Evolutionary conservation across 2,888 invertebrate species (phyloP).

Genomic region (Eumacrocentrus americanus): DNA sequence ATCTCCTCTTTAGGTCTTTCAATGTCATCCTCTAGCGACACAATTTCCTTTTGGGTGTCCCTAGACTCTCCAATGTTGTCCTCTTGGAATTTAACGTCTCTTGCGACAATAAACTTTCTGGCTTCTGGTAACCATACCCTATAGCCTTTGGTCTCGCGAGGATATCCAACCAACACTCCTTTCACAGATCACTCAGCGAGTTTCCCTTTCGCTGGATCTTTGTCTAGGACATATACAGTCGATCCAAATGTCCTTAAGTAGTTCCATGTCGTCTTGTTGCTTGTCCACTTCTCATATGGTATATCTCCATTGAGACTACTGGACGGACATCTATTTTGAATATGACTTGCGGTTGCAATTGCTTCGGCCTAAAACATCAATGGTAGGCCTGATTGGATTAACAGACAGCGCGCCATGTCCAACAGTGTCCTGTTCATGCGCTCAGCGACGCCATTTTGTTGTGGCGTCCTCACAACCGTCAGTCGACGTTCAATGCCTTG

Average conservation of each 20-base stretch:
- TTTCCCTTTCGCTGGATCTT: constrained; percentile 12
- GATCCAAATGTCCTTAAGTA: constrained; percentile 15
- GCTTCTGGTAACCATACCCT: constrained; percentile 12
- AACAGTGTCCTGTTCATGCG: constrained; percentile 37
- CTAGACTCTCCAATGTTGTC: background rate
- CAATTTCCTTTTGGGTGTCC: background rate
- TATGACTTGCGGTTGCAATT: constrained; percentile 31
- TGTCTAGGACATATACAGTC: constrained; percentile 1
- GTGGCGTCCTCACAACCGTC: constrained; percentile 31
- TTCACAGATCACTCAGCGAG: constrained; percentile 15
- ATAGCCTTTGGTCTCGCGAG: constrained; percentile 15
- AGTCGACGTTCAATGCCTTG: constrained; percentile 24
- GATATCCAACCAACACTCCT: constrained; percentile 19
- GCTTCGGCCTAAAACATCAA: constrained; percentile 41
- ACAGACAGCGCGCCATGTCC: constrained; percentile 40
- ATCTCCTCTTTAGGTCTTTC: background rate
- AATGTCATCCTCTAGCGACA: background rate
- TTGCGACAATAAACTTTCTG: constrained; percentile 7
- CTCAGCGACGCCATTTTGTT: constrained; percentile 39
- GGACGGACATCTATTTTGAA: constrained; percentile 26
- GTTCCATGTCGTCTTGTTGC: constrained; percentile 16
- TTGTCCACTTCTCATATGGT: constrained; percentile 23
- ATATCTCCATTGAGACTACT: constrained; percentile 26
- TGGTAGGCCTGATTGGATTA: constrained; percentile 37
- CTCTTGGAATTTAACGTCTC: constrained; percentile 16